A percentile compares a stretch with the other conserved stretches of the same genome.
phyloP scores from a whole-genome alignment of 2,797 vertebrate genomes.

The Spinus pinus region DNA sequence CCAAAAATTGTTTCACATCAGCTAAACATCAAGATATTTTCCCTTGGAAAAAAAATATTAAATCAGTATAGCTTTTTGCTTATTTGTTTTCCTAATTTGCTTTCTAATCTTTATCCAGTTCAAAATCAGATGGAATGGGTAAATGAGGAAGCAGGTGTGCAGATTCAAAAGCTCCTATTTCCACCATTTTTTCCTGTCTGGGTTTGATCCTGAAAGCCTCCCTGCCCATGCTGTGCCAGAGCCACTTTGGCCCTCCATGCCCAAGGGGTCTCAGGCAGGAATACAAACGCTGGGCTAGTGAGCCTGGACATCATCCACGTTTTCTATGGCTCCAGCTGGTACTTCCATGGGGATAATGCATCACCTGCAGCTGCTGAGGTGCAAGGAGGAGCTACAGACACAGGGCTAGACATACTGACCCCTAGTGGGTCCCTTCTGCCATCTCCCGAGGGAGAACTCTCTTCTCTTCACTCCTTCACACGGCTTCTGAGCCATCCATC shows the following conservation, averaged over 20 bases:
- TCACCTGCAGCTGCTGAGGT: background rate
- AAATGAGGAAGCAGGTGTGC: background rate
- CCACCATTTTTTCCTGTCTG: background rate
- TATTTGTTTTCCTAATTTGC: background rate
- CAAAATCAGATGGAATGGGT: background rate
- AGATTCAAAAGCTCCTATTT: background rate
- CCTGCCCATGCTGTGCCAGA: background rate
- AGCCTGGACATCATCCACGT: background rate
- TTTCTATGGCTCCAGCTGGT: background rate
- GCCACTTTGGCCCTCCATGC: background rate
- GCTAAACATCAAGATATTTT: background rate
- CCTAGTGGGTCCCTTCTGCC: background rate
- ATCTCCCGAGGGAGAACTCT: background rate
- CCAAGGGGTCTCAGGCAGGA: fast-evolving
- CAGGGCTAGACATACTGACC: background rate
- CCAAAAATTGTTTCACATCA: background rate
- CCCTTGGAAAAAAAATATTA: background rate
- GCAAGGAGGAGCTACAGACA: background rate
- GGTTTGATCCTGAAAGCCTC: background rate
- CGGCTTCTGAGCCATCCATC: background rate
- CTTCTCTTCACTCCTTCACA: background rate
- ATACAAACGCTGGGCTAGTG: fast-evolving
- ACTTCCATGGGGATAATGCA: background rate
- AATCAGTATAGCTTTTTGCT: background rate
- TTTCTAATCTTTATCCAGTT: background rate